Conservation (phyloP, 92 coral and sea anemone species). For the Porites lobata region DNA sequence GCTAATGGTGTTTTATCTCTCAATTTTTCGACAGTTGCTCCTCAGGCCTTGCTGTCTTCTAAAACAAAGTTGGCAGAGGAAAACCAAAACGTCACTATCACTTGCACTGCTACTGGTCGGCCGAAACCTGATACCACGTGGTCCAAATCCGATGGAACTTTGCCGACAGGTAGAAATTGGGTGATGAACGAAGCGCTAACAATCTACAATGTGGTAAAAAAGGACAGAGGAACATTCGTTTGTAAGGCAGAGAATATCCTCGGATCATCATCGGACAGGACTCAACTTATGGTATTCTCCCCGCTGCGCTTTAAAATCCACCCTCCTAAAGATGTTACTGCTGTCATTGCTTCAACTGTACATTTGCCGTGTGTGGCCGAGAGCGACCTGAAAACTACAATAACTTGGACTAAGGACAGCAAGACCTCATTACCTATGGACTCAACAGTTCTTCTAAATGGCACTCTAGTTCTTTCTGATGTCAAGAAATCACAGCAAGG, state of each 20-base stretch:
- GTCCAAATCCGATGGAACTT: not conserved
- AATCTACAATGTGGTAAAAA: not conserved
- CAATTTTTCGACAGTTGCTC: not conserved
- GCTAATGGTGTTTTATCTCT: too few species aligned
- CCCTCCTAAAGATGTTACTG: not conserved
- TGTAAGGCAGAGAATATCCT: not conserved
- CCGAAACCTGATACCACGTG: not conserved
- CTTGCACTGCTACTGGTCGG: not conserved
- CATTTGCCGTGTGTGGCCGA: not conserved
- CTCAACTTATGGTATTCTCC: not conserved
- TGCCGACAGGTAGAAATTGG: not conserved
- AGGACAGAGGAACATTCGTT: not conserved
- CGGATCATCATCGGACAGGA: not conserved
- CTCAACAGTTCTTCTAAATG: not conserved
- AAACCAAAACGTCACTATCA: not conserved
- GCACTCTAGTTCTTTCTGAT: not conserved
- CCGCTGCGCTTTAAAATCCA: not conserved
- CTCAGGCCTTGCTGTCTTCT: not conserved
- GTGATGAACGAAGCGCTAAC: not conserved
- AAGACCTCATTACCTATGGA: not conserved
- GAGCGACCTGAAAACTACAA: not conserved
- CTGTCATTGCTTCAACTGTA: too few species aligned
- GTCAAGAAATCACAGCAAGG: conserved; percentile 25
- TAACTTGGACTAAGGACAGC: not conserved
- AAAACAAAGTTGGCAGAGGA: not conserved